Evolutionary conservation across 1,140 invertebrate genomes (phyloP).

Genomic region (Euwallacea similis): DNA sequence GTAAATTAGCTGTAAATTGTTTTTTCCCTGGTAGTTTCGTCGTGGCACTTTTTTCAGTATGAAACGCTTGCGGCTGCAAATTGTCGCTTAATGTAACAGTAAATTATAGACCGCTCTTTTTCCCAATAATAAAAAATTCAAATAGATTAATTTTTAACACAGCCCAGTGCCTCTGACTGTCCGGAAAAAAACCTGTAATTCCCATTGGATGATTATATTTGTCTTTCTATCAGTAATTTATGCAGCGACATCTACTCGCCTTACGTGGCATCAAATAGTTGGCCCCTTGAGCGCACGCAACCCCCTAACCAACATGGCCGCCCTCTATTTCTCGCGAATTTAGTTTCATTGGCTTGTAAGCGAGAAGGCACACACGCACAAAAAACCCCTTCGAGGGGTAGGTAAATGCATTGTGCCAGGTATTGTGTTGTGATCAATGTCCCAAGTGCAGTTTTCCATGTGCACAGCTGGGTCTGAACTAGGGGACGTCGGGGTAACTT

Average conservation of each 20-base stretch:
- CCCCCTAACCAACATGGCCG: conserved; percentile 15
- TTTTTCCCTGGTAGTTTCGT: conserved; percentile 13
- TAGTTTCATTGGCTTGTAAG: conserved; percentile 12
- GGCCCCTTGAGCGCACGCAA: conserved; percentile 6
- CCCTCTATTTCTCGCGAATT: conserved; percentile 5
- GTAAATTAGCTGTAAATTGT: conserved; percentile 42
- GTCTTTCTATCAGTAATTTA: not conserved
- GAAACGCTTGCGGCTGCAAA: not conserved
- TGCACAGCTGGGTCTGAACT: conserved; percentile 5
- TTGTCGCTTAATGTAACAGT: conserved; percentile 10
- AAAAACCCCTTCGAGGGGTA: conserved; percentile 15
- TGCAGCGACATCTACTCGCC: not conserved
- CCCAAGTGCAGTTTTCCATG: conserved; percentile 15
- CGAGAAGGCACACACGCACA: conserved; percentile 10
- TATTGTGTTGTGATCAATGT: conserved; percentile 19
- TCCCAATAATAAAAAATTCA: not conserved
- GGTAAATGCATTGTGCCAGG: conserved; percentile 10
- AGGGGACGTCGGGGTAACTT: not conserved
- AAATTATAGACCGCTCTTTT: conserved; percentile 16
- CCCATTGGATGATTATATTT: no score
- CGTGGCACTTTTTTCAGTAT: conserved; percentile 8
- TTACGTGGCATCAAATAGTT: not conserved
- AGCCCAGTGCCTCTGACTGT: not conserved
- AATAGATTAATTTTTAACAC: not conserved
- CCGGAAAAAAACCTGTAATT: no score